Percentiles rank a stretch among this genome's conserved stretches.
Evolutionary conservation across 1,140 invertebrate species (phyloP).

Genomic region (Tribolium madens): DNA sequence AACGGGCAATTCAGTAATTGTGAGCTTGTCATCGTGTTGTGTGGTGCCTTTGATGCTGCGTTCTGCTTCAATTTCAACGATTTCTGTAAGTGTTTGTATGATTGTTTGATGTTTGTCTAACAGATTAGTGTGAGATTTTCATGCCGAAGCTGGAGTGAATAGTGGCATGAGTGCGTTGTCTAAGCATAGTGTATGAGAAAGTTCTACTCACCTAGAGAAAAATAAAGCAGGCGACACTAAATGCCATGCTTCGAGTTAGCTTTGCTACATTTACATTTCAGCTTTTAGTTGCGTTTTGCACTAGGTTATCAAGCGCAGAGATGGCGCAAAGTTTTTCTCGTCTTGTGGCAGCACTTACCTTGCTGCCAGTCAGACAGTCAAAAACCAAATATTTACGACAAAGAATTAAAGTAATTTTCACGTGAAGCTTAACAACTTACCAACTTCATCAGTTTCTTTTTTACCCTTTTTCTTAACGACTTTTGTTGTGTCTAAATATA

Average conservation of each 20-base stretch:
- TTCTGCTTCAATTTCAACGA: constrained; percentile 64
- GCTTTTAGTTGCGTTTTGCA: constrained; percentile 33
- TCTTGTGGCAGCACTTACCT: neutral
- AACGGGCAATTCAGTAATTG: constrained; percentile 64
- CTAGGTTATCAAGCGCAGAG: constrained; percentile 4
- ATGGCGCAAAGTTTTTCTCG: neutral
- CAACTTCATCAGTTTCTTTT: constrained; percentile 55
- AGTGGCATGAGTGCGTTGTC: constrained; percentile 40
- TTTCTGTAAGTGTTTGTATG: constrained; percentile 68
- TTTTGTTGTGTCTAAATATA: constrained; percentile 53
- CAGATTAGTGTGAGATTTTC: constrained; percentile 38
- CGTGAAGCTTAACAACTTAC: constrained; percentile 49
- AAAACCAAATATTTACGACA: constrained; percentile 10
- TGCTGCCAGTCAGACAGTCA: neutral
- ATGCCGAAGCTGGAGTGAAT: constrained; percentile 51
- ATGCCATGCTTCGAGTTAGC: constrained; percentile 48
- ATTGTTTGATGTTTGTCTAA: constrained; percentile 57
- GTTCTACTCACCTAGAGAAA: constrained; percentile 50
- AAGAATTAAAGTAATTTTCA: neutral
- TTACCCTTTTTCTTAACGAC: constrained; percentile 54
- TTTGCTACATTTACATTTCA: constrained; percentile 33
- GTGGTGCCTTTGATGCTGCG: constrained; percentile 48
- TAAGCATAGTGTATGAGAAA: constrained; percentile 48
- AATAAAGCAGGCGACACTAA: constrained; percentile 23
- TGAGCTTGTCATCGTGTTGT: constrained; percentile 61